Evolutionary conservation across 1,140 invertebrate genomes (phyloP), one percentile per base, ranked within the genome.

Genomic region (Stegodyphus mimosarum): DNA sequence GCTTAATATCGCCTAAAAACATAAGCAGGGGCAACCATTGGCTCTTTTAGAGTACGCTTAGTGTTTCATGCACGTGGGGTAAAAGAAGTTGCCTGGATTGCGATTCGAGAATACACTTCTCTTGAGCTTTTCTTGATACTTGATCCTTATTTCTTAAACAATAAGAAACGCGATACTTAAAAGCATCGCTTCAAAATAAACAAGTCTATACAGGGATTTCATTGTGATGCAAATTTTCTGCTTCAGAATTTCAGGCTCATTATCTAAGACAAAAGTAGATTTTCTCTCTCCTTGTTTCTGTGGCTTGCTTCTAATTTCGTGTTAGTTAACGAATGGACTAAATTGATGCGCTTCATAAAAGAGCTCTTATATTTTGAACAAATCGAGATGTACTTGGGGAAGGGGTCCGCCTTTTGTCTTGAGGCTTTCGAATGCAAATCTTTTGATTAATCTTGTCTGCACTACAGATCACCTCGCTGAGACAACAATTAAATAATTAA

Each of bases 401-500:
- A 70, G 55, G 55, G 52, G 51, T 15, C 49, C 9, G 11, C 48
- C 83, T 64, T 86, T 86, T 86, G 83, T 86, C 60, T 78, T 53
- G 15, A 63, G 52, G 74, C 72, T 86, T 86, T 86, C 75, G 83
- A 66, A 86, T 86, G 83, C 75, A 86, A 86, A 86, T 86, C 83
- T 86, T 72, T 86, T 86, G 74, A 86, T 78, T 86, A 86, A 86
- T 86, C 71, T 84, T 76, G 81, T 84, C 83, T 78, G 74, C 66
- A 75, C 55, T 72, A 77, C 75, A 72, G 74, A 86, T 86, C 75
- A 78, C 74, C 67, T 78, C 70, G 51, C 83, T 72, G 66, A 86
- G 69, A 84, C 83, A 86, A 86, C 83, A 86, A 86, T 86, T 86
- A 86, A 86, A 78, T 86, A 86, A 86, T 86, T 86, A 86, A 86